phyloP scores from a whole-genome alignment of 1,140 invertebrate genomes.

The Limonius californicus region DNA sequence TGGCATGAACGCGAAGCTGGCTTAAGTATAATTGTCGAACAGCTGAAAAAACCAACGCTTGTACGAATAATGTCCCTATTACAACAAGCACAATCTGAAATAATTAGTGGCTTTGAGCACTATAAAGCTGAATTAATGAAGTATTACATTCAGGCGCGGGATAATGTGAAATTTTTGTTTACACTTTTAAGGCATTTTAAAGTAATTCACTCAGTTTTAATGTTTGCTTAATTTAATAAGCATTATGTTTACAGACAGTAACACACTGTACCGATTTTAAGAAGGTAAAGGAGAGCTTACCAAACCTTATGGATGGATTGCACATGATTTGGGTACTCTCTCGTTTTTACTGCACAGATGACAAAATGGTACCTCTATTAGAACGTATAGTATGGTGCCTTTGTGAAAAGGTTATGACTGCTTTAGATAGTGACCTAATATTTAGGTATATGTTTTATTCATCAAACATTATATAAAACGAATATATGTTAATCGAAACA shows the following conservation, averaged over 20 bases:
- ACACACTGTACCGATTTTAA: conserved; percentile 57
- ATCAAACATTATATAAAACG: too few species aligned
- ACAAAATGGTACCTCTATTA: conserved; percentile 72
- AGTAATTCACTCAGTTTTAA: conserved; percentile 45
- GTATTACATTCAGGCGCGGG: conserved; percentile 71
- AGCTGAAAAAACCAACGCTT: conserved; percentile 69
- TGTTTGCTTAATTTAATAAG: background rate
- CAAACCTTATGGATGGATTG: conserved; percentile 74
- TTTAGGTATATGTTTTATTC: too few species aligned
- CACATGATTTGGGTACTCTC: conserved; percentile 82
- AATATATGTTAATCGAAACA: too few species aligned
- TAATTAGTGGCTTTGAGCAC: conserved; percentile 51
- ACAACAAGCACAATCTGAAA: conserved; percentile 49
- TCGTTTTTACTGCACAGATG: conserved; percentile 67
- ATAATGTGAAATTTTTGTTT: conserved; percentile 79
- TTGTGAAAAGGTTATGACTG: conserved; percentile 66
- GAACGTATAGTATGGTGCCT: conserved; percentile 77
- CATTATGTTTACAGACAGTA: conserved; percentile 30
- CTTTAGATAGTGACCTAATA: conserved; percentile 66
- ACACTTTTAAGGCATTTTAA: conserved; percentile 78
- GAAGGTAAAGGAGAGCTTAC: conserved; percentile 66
- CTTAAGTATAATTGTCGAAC: conserved; percentile 72
- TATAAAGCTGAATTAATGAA: conserved; percentile 60
- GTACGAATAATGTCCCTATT: conserved; percentile 56
- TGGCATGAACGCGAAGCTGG: conserved; percentile 76